Conservation (phyloP, 1,140 invertebrate genomes). For the Ridgeia piscesae region DNA sequence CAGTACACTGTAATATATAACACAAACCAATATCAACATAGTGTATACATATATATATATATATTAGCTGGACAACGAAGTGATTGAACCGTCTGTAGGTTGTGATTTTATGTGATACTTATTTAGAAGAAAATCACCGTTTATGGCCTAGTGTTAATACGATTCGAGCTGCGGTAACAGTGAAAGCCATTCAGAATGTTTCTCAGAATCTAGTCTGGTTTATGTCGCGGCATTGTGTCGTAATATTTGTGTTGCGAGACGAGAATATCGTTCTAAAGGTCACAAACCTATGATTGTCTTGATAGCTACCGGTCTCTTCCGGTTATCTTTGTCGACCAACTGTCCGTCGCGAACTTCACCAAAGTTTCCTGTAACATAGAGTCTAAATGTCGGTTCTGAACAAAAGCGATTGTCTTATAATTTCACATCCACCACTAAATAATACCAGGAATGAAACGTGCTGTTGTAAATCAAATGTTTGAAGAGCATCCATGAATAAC, state of each 20-base stretch:
- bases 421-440: too few species aligned
- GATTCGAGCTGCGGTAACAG: not conserved
- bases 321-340: not conserved
- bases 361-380: not conserved
- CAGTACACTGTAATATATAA: too few species aligned
- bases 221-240: not conserved
- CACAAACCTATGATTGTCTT: not conserved
- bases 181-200: too few species aligned
- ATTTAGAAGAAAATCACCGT: not conserved
- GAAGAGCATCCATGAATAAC: too few species aligned
- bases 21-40: too few species aligned
- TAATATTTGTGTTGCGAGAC: not conserved
- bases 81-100: not conserved
- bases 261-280: not conserved
- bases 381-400: too few species aligned
- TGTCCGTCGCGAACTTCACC: not conserved
- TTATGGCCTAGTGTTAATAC: not conserved
- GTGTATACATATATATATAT: too few species aligned
- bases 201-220: not conserved
- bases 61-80: too few species aligned
- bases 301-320: not conserved
- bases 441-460: too few species aligned
- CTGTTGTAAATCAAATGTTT: too few species aligned
- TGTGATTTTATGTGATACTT: not conserved
- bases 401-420: too few species aligned